Conservation (phyloP, 2,113 vertebrate genomes). For the Papio anubis region DNA sequence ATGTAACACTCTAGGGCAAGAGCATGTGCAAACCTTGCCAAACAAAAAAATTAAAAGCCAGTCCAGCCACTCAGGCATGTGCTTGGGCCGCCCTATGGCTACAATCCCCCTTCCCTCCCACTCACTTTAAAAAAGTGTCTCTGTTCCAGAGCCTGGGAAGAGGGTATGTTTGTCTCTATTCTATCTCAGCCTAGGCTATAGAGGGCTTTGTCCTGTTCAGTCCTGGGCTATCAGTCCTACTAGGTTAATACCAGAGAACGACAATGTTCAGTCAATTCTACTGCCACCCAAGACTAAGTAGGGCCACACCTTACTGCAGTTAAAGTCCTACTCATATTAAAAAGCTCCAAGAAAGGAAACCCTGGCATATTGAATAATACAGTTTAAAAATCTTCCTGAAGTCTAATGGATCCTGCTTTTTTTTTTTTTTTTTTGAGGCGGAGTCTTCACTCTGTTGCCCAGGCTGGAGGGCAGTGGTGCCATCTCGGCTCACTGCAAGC, state of each 20-base stretch:
- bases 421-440: too few relatives aligned
- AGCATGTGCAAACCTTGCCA: not conserved
- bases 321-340: not conserved
- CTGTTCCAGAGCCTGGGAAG: not conserved
- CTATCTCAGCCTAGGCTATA: not conserved
- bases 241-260: not conserved
- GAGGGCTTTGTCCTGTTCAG: not conserved
- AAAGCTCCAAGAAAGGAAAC: not conserved
- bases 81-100: not conserved
- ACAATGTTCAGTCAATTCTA: not conserved
- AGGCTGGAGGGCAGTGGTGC: too few relatives aligned
- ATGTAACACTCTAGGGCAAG: not conserved
- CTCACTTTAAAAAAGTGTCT: conserved; percentile 6
- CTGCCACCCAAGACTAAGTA: not conserved
- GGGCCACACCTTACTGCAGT: not conserved
- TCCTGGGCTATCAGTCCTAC: not conserved
- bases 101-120: not conserved
- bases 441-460: too few relatives aligned
- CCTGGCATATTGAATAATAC: not conserved
- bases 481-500: too few relatives aligned
- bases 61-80: too few relatives aligned
- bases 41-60: conserved; percentile 21
- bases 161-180: not conserved
- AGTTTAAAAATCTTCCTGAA: conserved; percentile 6
- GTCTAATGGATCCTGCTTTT: not conserved